Evolutionary conservation across 2,888 invertebrate genomes (phyloP), one percentile per base, ranked within the genome.

Genomic region (Blastobasis lacticolella): DNA sequence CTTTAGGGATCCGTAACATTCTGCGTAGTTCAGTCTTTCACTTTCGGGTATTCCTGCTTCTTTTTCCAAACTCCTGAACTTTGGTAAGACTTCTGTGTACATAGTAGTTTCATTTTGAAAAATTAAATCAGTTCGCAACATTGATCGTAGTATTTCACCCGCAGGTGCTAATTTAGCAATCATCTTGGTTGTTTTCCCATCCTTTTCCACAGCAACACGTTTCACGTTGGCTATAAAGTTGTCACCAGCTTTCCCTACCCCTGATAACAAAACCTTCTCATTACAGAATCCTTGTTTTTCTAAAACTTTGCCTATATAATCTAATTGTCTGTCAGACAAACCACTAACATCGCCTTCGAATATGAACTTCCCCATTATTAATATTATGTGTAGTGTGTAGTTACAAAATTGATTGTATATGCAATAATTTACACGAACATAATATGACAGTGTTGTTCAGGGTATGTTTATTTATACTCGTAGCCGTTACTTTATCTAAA

Each of bases 161-260:
- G 48, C 42, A 0, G 72, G 64, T 36, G 74, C 72, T 45, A 71
- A 44, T 56, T 75, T 75, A 0, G 61, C 71, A 4, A 75, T 54
- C 52, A 65, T 64, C 40, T 59, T 63, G 38, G 68, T 62, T n/a
- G 50, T 9, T 43, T 58, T 54, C 9, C 61, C 67, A 55, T 65
- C 54, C 9, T 66, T 63, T 56, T 65, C 54, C 5, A 68, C 59
- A 1, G 50, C 57, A 36, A 73, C 59, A 50, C 70, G 59, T 52
- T 63, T 70, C 0, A 69, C 63, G 38, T 51, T 60, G 10, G 72
- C 65, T 8, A 51, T 56, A 51, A 64, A 75, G 54, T 73, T 75
- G n/a, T 75, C 75, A 9, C 67, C 75, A 1, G 60, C 61, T 52
- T 55, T 55, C 1, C 75, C 73, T 2, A 75, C 66, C 5, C 62